phyloP scores from a whole-genome alignment of 1,140 invertebrate genomes.

The Colletes latitarsis region DNA sequence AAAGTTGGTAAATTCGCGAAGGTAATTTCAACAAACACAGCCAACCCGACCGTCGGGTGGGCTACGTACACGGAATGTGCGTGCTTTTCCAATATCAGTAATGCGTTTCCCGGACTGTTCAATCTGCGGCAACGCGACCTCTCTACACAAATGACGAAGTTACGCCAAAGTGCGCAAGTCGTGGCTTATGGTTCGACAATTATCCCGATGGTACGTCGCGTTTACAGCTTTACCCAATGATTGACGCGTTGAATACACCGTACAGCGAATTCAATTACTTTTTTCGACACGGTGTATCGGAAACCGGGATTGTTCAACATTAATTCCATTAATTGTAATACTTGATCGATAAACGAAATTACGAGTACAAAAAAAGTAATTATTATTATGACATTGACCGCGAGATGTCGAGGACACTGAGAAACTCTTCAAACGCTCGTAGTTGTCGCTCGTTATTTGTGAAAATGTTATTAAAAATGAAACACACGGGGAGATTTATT shows the following conservation, averaged over 20 bases:
- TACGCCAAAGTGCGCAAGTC: not conserved
- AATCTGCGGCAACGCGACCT: conserved; percentile 25
- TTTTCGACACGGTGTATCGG: not conserved
- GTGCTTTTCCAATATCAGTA: conserved; percentile 52
- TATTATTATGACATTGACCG: too few species aligned
- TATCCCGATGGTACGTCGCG: conserved; percentile 11
- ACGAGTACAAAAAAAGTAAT: too few species aligned
- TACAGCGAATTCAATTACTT: not conserved
- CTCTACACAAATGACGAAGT: conserved; percentile 33
- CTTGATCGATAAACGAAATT: too few species aligned
- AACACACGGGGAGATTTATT: too few species aligned
- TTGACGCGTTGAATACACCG: conserved; percentile 13
- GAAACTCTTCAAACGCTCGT: too few species aligned
- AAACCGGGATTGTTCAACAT: not conserved
- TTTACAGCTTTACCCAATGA: conserved; percentile 35
- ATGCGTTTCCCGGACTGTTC: conserved; percentile 46
- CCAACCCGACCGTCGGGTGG: not conserved
- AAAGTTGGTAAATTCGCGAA: conserved; percentile 34
- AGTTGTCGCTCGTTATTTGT: too few species aligned
- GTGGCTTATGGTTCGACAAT: conserved; percentile 45
- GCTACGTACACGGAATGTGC: not conserved
- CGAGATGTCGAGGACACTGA: too few species aligned
- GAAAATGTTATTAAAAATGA: too few species aligned
- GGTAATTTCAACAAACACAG: conserved; percentile 16
- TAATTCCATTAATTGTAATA: not conserved